Evolutionary conservation across 2,888 invertebrate species (phyloP), one percentile per base, ranked within the genome.

Genomic region (Acanthosepion pharaonis): DNA sequence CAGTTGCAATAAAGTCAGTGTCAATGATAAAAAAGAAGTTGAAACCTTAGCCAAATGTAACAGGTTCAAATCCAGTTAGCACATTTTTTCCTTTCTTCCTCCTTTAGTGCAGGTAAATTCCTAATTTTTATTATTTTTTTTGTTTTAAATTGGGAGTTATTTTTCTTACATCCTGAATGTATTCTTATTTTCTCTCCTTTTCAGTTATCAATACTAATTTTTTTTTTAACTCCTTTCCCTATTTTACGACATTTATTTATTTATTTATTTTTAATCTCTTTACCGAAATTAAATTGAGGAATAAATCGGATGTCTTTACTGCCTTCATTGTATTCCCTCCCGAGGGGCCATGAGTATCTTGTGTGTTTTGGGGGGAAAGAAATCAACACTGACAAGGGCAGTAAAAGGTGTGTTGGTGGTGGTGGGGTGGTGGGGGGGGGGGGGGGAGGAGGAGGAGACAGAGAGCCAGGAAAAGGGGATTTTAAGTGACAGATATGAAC

Each of bases 341-440:
- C 59, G 20, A 18, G 78, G 78, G 78, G n/a, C 78, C n/a, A 78
- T 78, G 78, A n/a, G 78, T n/a, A 78, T 78, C 78, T 78, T 9
- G n/a, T 59, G 64, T 23, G 64, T 64, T 64, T 78, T 78, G n/a
- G 33, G 23, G n/a, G 78, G 78, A 33, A 23, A 15, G 78, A 78
- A n/a, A 78, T 78, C 78, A n/a, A 33, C 15, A 78, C 78, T 78
- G n/a, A n/a, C 78, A 78, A n/a, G n/a, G n/a, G 33, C n/a, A 8
- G 78, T 78, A 78, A 33, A 55, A 59, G 23, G 3, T 23, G 2
- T 23, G 59, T 59, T 20, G 20, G 59, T 25, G 23, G n/a, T n/a
- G n/a, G n/a, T n/a, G n/a, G n/a, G n/a, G n/a, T 0, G 15, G 18
- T 33, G n/a, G 15, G 0, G 33, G 11, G n/a, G 0, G 15, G 18